Evolutionary conservation across 2,113 vertebrate genomes (phyloP).

Genomic region (Laticauda colubrina): DNA sequence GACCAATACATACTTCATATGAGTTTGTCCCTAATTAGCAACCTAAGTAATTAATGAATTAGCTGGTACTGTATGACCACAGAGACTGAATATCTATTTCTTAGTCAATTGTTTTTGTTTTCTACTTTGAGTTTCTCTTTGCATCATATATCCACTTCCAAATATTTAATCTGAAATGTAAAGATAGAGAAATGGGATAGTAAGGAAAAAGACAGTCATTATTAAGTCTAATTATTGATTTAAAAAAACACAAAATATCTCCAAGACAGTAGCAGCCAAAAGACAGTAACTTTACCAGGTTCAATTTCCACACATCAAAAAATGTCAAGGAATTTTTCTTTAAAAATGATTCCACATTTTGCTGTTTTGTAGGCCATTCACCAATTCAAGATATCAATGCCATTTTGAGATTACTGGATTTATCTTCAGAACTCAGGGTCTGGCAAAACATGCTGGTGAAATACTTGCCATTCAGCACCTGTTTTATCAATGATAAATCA

Average conservation of each 20-base stretch:
- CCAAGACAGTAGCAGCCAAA: constrained; percentile 3
- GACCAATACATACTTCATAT: neutral
- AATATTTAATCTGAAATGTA: constrained; percentile 5
- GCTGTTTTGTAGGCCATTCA: constrained; percentile 70
- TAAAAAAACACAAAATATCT: neutral
- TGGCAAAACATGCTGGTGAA: constrained; percentile 54
- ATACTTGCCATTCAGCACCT: constrained; percentile 67
- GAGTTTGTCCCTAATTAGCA: neutral
- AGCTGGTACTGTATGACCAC: neutral
- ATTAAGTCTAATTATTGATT: constrained; percentile 31
- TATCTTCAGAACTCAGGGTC: constrained; percentile 71
- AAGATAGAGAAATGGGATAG: constrained; percentile 20
- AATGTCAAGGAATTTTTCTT: constrained; percentile 55
- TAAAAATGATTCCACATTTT: constrained; percentile 66
- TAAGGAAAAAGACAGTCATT: constrained; percentile 24
- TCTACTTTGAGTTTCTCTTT: neutral
- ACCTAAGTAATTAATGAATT: neutral
- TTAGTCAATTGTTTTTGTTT: neutral
- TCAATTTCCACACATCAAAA: constrained; percentile 48
- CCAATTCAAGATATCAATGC: constrained; percentile 65
- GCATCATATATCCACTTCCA: neutral
- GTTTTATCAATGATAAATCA: constrained; percentile 75
- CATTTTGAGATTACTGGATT: constrained; percentile 63
- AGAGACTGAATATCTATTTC: neutral
- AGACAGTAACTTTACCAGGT: constrained; percentile 6